Evolutionary conservation across 2,888 invertebrate species (phyloP).

Genomic region (Epinotia bilunana): DNA sequence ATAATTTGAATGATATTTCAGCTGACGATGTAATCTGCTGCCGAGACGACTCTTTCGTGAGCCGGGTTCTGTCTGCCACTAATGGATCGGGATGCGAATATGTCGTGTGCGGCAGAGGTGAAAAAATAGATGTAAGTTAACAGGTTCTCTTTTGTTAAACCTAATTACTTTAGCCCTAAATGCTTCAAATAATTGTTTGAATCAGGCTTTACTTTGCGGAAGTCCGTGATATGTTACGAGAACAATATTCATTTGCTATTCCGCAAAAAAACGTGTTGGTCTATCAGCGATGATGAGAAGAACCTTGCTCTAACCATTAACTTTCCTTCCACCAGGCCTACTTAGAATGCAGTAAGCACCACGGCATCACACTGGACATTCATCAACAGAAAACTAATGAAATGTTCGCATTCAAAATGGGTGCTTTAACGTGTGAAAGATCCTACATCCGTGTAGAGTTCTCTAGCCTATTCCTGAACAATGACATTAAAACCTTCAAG

Average conservation of each 20-base stretch:
- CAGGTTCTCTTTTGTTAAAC: too few relatives aligned
- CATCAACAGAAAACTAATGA: constrained; percentile 42
- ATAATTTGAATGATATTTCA: constrained; percentile 49
- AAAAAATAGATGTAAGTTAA: constrained; percentile 61
- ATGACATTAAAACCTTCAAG: constrained; percentile 48
- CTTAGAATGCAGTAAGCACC: constrained; percentile 41
- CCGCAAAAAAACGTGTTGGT: too few relatives aligned
- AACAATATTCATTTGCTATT: too few relatives aligned
- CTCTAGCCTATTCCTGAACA: constrained; percentile 52
- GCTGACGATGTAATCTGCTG: constrained; percentile 66
- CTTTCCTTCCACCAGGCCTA: constrained; percentile 42
- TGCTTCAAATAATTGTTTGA: too few relatives aligned
- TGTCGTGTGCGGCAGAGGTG: constrained; percentile 57
- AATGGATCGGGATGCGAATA: constrained; percentile 57
- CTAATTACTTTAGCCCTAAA: too few relatives aligned
- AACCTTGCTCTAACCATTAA: background rate
- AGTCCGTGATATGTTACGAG: too few relatives aligned
- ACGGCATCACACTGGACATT: constrained; percentile 43
- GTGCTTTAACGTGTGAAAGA: constrained; percentile 31
- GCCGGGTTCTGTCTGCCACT: constrained; percentile 52
- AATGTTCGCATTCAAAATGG: constrained; percentile 47
- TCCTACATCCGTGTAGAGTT: constrained; percentile 52
- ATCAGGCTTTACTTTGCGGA: too few relatives aligned
- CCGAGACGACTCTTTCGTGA: constrained; percentile 57
- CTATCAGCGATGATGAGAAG: too few relatives aligned